Evolutionary conservation across 2,888 invertebrate species (phyloP), one percentile per base, ranked within the genome.

Genomic region (Leucania comma): DNA sequence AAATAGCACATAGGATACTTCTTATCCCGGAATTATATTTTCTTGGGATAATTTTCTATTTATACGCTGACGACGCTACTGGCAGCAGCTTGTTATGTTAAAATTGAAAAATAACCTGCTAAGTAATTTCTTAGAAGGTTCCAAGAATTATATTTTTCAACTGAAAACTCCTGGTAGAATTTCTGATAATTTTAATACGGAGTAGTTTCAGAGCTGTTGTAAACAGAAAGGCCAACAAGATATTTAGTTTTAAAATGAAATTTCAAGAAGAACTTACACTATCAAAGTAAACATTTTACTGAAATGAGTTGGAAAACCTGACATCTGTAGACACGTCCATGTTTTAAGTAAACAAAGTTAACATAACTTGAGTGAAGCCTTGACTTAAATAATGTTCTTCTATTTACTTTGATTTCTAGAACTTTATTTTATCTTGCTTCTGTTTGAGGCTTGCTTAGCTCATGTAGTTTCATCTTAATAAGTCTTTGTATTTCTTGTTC

Each of bases 251-350:
- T 9, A 26, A 59, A 75, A 65, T n/a, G 1, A n/a, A 24, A 17
- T 14, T 58, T 24, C 9, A n/a, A 8, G 8, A 38, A 50, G 17
- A 58, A 61, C 26, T 56, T 70, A 64, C 26, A 60, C 57, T 69
- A 38, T 64, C n/a, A 51, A 32, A 73, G 50, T 77, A 59, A 76
- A 76, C 67, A 73, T 64, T 71, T 62, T 60, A 68, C 65, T 73
- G 46, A 69, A 72, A 69, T 62, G 61, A 72, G 70, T 63, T 69
- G 51, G 59, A 63, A 62, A 61, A 71, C 77, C n/a, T 73, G 77
- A 68, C 83, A 80, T 64, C 64, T 73, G 53, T 81, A 80, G 83
- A 69, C 64, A 42, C 53, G 70, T 54, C 42, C 58, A 58, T 53
- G 35, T 46, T 48, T 32, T 38, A 60, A 38, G 61, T 67, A 53